phyloP scores from a whole-genome alignment of 1,140 invertebrate genomes.

The Drosophila triauraria region DNA sequence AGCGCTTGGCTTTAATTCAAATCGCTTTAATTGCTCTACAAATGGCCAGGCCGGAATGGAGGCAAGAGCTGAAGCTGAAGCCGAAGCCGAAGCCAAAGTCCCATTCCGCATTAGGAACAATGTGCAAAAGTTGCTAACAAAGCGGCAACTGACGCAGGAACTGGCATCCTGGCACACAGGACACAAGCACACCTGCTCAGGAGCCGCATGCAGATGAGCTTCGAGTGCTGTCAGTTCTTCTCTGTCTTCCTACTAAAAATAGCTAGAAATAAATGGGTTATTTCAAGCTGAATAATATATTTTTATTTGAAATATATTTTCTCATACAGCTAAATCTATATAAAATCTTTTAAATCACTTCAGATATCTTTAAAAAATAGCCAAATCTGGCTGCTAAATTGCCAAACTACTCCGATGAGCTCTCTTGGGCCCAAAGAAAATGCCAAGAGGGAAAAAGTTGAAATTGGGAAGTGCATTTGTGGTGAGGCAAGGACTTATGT shows the following conservation, averaged over 20 bases:
- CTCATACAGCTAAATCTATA: not conserved
- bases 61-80: constrained; percentile 40
- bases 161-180: constrained; percentile 23
- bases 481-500: constrained; percentile 63
- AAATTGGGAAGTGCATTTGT: constrained; percentile 74
- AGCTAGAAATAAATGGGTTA: not conserved
- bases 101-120: constrained; percentile 65
- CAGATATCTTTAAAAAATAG: not conserved
- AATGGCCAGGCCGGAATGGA: constrained; percentile 56
- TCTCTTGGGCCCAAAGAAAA: constrained; percentile 37
- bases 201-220: constrained; percentile 63
- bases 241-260: not conserved
- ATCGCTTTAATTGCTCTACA: constrained; percentile 79
- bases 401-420: constrained; percentile 4
- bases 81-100: constrained; percentile 47
- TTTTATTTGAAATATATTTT: not conserved
- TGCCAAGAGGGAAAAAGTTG: constrained; percentile 44
- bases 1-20: constrained; percentile 71
- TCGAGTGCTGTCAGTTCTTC: not conserved
- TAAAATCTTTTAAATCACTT: too few relatives aligned
- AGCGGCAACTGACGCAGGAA: constrained; percentile 50
- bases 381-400: not conserved
- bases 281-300: not conserved
- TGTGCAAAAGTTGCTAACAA: constrained; percentile 69
- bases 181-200: constrained; percentile 36